phyloP scores from a whole-genome alignment of 2,888 invertebrate genomes.

The Pyrocoelia pectoralis region DNA sequence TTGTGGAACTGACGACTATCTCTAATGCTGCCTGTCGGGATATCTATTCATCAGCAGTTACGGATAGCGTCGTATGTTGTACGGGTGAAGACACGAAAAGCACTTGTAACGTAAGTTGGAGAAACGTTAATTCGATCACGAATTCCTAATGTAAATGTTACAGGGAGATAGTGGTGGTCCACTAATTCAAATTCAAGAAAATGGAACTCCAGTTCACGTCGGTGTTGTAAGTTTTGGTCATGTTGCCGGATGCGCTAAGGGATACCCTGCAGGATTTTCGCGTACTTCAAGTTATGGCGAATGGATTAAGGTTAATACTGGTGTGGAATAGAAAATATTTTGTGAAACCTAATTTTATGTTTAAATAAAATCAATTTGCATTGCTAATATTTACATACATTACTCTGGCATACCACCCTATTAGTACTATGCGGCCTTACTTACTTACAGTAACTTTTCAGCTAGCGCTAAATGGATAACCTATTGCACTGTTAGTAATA shows the following conservation, averaged over 20 bases:
- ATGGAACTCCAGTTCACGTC: conserved; percentile 39
- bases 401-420: too few relatives aligned
- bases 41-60: conserved; percentile 41
- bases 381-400: too few relatives aligned
- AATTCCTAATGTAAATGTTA: conserved; percentile 5
- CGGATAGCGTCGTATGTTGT: conserved; percentile 45
- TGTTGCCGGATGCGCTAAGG: conserved; percentile 45
- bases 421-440: too few relatives aligned
- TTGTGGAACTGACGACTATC: conserved; percentile 44
- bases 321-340: background rate
- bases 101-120: conserved; percentile 49
- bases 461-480: too few relatives aligned
- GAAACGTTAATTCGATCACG: too few relatives aligned
- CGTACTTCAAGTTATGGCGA: conserved; percentile 37
- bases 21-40: conserved; percentile 43
- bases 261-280: conserved; percentile 48
- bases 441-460: too few relatives aligned
- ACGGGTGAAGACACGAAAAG: conserved; percentile 41
- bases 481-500: too few relatives aligned
- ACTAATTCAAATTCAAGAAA: conserved; percentile 35
- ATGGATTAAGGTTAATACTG: conserved; percentile 6
- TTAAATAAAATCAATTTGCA: too few relatives aligned
- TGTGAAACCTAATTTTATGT: too few relatives aligned
- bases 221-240: conserved; percentile 49
- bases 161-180: conserved; percentile 54